Percentiles rank a stretch among this genome's conserved stretches.
Evolutionary conservation across 2,113 vertebrate species (phyloP).

Genomic region (Petaurus breviceps): DNA sequence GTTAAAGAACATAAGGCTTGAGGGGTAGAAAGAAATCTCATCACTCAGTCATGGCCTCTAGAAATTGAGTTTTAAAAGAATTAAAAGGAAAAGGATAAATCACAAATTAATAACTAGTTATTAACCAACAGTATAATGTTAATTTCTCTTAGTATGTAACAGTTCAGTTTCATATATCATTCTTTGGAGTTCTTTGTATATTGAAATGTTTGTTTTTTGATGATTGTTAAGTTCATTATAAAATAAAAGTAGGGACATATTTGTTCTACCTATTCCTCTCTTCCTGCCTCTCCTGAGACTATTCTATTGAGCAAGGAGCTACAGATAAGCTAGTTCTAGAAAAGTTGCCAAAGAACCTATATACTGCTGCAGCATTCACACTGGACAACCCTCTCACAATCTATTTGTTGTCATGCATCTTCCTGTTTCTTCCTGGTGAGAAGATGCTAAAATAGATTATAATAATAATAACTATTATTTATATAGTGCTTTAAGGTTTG

Average conservation of each 20-base stretch:
- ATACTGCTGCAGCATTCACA: not conserved
- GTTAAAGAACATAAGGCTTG: not conserved
- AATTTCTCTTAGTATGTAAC: not conserved
- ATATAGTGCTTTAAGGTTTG: not conserved
- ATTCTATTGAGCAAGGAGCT: not conserved
- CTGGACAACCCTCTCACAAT: not conserved
- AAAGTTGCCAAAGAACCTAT: not conserved
- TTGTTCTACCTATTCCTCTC: not conserved
- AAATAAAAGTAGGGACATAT: not conserved
- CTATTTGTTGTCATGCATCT: not conserved
- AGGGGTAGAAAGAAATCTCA: not conserved
- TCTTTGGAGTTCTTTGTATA: not conserved
- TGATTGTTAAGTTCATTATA: not conserved
- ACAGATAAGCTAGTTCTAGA: not conserved
- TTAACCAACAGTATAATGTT: not conserved
- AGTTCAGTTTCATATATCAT: not conserved
- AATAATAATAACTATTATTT: not conserved
- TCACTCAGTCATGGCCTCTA: not conserved
- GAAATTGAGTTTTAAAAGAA: not conserved
- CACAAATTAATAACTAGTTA: not conserved
- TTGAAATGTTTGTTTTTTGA: not conserved
- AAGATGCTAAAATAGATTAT: not conserved
- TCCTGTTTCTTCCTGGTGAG: not conserved
- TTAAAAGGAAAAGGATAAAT: not conserved
- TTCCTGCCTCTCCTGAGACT: not conserved